phyloP scores from a whole-genome alignment of 2,113 vertebrate species.

The Neofelis nebulosa region DNA sequence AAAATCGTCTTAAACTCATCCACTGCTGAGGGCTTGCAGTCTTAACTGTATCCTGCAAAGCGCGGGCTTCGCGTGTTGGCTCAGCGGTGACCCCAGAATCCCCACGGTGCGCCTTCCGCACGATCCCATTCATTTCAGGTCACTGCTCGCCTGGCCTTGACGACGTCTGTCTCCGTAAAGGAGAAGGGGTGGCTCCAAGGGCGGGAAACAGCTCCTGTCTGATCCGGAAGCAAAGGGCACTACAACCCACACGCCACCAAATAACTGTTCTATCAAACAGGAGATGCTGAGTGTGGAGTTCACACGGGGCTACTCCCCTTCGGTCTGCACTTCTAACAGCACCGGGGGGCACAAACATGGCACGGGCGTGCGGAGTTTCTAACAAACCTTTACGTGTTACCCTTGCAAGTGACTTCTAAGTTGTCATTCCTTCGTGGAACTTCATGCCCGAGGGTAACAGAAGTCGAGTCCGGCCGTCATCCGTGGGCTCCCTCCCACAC shows the following conservation, averaged over 20 bases:
- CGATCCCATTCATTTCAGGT: neutral
- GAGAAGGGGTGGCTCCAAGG: neutral
- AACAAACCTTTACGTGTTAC: neutral
- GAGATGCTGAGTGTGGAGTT: neutral
- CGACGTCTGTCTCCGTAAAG: neutral
- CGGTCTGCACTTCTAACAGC: accelerated
- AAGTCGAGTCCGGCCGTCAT: neutral
- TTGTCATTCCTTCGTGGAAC: neutral
- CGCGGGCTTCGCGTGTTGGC: accelerated
- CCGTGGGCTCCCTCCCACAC: accelerated
- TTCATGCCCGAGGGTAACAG: neutral
- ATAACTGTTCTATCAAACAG: neutral
- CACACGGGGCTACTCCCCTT: accelerated
- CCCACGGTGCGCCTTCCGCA: accelerated
- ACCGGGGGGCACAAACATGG: accelerated
- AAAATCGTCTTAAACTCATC: neutral
- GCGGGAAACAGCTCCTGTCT: neutral
- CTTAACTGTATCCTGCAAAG: neutral
- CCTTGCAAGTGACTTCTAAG: neutral
- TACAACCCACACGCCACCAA: neutral
- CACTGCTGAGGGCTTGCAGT: neutral
- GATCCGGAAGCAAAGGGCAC: neutral
- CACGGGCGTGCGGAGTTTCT: accelerated
- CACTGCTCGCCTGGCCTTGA: neutral
- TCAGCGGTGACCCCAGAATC: neutral